A percentile compares a stretch with the other conserved stretches of the same genome.
Conservation (phyloP, 1,140 invertebrate species). For the Camponotus vicinus region DNA sequence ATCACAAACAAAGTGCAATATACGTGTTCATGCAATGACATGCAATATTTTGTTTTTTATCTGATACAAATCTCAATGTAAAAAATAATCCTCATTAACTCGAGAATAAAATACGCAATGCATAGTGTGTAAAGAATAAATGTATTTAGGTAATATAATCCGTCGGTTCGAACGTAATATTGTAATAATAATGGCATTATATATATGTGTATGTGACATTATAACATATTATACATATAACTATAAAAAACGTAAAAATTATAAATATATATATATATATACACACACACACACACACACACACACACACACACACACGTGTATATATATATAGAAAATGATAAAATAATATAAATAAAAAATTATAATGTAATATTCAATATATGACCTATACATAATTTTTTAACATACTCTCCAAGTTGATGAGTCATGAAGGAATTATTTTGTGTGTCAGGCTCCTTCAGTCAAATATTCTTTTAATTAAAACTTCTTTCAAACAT, state of each 20-base stretch:
- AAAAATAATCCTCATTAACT: background rate
- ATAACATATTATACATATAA: too few relatives aligned
- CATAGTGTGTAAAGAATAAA: background rate
- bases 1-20: background rate
- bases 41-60: background rate
- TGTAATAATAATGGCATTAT: background rate
- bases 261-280: too few relatives aligned
- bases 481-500: slow-evolving; percentile 21
- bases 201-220: background rate
- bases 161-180: too few relatives aligned
- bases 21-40: background rate
- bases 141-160: too few relatives aligned
- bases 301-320: too few relatives aligned
- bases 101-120: background rate
- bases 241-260: too few relatives aligned
- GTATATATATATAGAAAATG: too few relatives aligned
- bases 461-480: slow-evolving; percentile 1
- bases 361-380: background rate
- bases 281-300: too few relatives aligned
- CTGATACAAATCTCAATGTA: background rate
- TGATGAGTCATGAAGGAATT: background rate
- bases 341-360: background rate
- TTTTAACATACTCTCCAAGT: background rate
- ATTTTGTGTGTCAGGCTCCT: background rate
- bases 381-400: background rate